Evolutionary conservation across 1,140 invertebrate species (phyloP).

Genomic region (Drosophila miranda): DNA sequence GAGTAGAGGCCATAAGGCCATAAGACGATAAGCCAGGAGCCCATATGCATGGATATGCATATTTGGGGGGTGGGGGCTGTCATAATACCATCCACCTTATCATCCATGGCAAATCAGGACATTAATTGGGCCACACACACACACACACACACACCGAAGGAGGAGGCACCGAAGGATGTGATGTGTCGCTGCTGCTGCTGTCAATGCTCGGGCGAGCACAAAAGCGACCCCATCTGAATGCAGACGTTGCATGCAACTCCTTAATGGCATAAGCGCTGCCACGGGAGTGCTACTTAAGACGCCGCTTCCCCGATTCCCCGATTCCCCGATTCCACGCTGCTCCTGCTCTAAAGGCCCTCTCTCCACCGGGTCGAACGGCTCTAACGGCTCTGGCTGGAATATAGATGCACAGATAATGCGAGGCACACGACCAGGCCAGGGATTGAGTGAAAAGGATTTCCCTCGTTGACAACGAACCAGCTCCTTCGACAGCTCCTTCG

Average conservation of each 20-base stretch:
- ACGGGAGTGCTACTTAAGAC: conserved; percentile 70
- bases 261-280: conserved; percentile 71
- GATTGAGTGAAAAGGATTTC: conserved; percentile 71
- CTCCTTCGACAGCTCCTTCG: conserved; percentile 10
- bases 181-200: not conserved
- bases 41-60: conserved; percentile 4
- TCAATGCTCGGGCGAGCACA: conserved; percentile 1
- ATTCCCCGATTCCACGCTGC: not conserved
- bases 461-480: conserved; percentile 15
- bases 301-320: conserved; percentile 7
- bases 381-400: not conserved
- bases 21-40: conserved; percentile 4
- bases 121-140: conserved; percentile 51
- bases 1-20: conserved; percentile 24
- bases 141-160: not conserved
- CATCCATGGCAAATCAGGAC: conserved; percentile 32
- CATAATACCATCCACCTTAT: conserved; percentile 37
- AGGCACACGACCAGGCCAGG: conserved; percentile 16
- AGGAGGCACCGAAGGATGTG: not conserved
- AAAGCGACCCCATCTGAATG: conserved; percentile 57
- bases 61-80: not conserved
- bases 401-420: conserved; percentile 65
- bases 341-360: not conserved
- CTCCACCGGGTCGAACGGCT: no score
- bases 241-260: conserved; percentile 39